Conservation (phyloP, 2,888 invertebrate genomes). For the Drosophila rellima region DNA sequence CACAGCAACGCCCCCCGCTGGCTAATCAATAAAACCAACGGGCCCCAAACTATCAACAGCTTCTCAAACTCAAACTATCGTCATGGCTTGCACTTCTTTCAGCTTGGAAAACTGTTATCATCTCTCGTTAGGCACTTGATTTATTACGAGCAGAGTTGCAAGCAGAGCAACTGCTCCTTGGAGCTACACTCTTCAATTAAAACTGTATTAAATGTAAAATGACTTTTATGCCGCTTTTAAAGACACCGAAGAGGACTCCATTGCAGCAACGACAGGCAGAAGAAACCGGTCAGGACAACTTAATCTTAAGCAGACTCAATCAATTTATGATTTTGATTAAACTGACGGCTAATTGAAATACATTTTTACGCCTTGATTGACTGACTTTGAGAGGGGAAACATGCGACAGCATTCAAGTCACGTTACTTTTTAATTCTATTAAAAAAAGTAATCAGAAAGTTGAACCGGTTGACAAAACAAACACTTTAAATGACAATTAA, state of each 20-base stretch:
- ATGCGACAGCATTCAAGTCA: conserved; percentile 35
- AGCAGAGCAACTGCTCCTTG: conserved; percentile 18
- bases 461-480: conserved; percentile 8
- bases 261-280: not conserved
- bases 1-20: conserved; percentile 52
- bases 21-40: conserved; percentile 73
- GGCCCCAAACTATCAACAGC: conserved; percentile 52
- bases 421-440: conserved; percentile 43
- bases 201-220: conserved; percentile 78
- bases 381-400: conserved; percentile 11
- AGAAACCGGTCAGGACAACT: conserved; percentile 67
- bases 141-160: conserved; percentile 34
- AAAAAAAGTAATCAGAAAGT: conserved; percentile 5
- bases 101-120: conserved; percentile 62
- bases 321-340: conserved; percentile 72
- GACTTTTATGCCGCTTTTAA: conserved; percentile 56
- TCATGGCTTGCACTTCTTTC: conserved; percentile 22
- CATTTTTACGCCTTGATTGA: conserved; percentile 57
- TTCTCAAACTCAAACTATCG: conserved; percentile 25
- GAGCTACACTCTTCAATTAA: conserved; percentile 63
- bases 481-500: conserved; percentile 2
- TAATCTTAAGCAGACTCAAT: conserved; percentile 60
- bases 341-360: conserved; percentile 72
- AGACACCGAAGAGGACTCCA: conserved; percentile 9
- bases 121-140: conserved; percentile 70